Evolutionary conservation across 2,888 invertebrate species (phyloP).

Genomic region (Electrophaes corylata): DNA sequence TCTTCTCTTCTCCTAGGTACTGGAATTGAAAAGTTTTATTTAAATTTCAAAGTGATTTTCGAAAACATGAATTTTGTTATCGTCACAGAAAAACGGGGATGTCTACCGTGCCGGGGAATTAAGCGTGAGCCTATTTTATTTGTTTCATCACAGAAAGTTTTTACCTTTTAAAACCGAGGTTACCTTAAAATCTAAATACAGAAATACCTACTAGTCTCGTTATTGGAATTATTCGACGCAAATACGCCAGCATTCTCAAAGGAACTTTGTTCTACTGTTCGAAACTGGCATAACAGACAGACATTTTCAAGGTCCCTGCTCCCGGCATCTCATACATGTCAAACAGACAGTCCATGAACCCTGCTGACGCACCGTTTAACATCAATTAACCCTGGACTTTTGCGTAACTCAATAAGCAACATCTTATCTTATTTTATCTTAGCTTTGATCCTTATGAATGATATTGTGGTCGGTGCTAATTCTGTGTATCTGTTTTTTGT

Average conservation of each 20-base stretch:
- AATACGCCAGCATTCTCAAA: no score
- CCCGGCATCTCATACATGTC: neutral
- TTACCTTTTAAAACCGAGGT: no score
- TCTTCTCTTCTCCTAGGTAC: slow-evolving; percentile 72
- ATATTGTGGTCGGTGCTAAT: neutral
- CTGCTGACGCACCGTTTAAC: slow-evolving; percentile 45
- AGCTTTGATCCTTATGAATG: neutral
- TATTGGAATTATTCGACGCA: no score
- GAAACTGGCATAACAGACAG: neutral
- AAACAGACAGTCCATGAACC: slow-evolving; percentile 4
- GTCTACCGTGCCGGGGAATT: no score
- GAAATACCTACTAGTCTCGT: no score
- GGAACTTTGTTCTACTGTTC: neutral
- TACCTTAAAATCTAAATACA: no score
- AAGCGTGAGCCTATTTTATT: no score
- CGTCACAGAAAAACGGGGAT: no score
- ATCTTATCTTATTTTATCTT: slow-evolving; percentile 1
- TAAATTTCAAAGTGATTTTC: neutral
- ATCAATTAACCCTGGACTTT: slow-evolving; percentile 51
- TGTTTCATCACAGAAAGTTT: no score
- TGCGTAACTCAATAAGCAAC: slow-evolving; percentile 49
- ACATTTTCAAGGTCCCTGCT: neutral
- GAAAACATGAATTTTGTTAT: no score
- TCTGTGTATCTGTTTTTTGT: no score
- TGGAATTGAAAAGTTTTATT: slow-evolving; percentile 45